phyloP scores from a whole-genome alignment of 2,113 vertebrate genomes.

The Nothocercus julius region DNA sequence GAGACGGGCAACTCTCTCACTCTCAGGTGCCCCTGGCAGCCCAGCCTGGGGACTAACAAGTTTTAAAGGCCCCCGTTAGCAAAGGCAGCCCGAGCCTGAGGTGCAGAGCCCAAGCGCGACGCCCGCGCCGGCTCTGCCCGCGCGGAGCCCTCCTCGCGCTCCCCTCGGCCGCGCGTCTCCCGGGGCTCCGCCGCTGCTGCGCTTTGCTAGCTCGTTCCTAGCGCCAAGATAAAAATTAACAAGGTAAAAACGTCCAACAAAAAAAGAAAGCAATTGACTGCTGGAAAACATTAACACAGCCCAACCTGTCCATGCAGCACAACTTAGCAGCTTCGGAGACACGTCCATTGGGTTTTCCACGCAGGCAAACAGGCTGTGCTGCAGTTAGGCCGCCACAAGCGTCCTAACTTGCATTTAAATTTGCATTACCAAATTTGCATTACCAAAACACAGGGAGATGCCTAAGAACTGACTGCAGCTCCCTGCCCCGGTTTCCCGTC shows the following conservation, averaged over 20 bases:
- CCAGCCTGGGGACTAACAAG: background rate
- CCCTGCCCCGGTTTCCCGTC: background rate
- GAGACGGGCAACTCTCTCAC: background rate
- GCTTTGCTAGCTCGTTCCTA: background rate
- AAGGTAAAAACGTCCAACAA: conserved; percentile 21
- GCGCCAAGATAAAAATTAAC: conserved; percentile 5
- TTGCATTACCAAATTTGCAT: background rate
- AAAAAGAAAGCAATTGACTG: background rate
- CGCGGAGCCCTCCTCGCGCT: background rate
- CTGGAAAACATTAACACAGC: background rate
- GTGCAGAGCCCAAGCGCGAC: background rate
- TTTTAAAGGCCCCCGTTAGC: background rate
- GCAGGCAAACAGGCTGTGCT: background rate
- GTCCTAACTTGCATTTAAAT: no score
- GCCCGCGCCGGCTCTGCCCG: background rate
- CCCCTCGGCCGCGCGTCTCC: background rate
- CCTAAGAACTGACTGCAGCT: background rate
- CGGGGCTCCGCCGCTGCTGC: background rate
- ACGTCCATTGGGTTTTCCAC: background rate
- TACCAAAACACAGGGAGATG: rapidly evolving
- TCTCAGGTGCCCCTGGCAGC: background rate
- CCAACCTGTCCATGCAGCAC: background rate
- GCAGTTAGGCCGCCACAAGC: background rate
- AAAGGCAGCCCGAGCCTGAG: background rate
- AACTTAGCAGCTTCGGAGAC: background rate